phyloP scores from a whole-genome alignment of 2,888 invertebrate genomes.

The Drosophila monieri region DNA sequence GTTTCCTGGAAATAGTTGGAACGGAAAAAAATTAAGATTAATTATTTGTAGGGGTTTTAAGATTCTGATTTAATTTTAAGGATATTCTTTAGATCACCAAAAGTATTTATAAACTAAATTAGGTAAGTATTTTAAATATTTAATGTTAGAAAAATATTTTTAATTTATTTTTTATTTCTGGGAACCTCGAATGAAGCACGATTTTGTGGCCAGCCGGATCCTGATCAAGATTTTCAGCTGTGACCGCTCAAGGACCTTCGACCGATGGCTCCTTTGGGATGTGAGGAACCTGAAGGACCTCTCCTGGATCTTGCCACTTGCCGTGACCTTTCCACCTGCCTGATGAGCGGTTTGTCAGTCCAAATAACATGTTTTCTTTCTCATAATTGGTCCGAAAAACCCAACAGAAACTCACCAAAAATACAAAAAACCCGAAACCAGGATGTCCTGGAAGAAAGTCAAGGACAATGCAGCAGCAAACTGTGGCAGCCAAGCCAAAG shows the following conservation, averaged over 20 bases:
- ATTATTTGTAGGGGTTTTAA: constrained; percentile 1
- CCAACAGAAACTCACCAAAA: background rate
- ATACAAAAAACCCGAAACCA: background rate
- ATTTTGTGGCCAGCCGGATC: background rate
- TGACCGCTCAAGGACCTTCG: constrained; percentile 25
- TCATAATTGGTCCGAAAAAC: constrained; percentile 47
- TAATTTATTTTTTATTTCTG: too few species aligned
- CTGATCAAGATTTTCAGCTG: constrained; percentile 39
- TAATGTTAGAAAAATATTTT: background rate
- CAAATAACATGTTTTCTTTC: constrained; percentile 58
- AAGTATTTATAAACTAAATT: too few species aligned
- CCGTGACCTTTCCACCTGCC: constrained; percentile 59
- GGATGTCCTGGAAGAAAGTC: constrained; percentile 25
- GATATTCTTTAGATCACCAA: too few species aligned
- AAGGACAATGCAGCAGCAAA: constrained; percentile 16
- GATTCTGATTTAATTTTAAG: background rate
- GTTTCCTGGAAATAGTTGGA: background rate
- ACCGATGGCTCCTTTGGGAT: background rate
- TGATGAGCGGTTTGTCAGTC: constrained; percentile 40
- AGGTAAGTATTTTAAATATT: background rate
- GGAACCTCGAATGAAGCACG: background rate
- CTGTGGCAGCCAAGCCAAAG: constrained; percentile 7
- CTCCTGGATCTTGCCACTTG: background rate
- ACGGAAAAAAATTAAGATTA: constrained; percentile 2
- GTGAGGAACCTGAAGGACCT: background rate